Evolutionary conservation across 2,888 invertebrate species (phyloP).

Genomic region (Drosophila antonietae): DNA sequence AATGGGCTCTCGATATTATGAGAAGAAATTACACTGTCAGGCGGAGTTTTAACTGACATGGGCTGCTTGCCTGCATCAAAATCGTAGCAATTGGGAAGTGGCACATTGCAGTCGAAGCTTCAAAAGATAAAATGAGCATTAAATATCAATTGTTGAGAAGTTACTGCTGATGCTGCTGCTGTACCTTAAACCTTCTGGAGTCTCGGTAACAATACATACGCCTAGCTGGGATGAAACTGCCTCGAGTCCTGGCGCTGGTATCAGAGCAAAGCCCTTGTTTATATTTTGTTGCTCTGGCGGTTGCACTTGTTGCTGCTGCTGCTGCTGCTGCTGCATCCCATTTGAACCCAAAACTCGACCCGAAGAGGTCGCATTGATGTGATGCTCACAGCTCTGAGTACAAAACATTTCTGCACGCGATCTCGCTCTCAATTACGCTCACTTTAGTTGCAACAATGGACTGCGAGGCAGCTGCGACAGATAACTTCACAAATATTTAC

Average conservation of each 20-base stretch:
- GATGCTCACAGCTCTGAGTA: constrained; percentile 56
- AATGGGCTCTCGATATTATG: background rate
- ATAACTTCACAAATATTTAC: background rate
- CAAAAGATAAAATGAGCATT: background rate
- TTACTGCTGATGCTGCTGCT: background rate
- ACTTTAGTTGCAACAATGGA: constrained; percentile 4
- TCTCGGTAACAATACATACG: constrained; percentile 61
- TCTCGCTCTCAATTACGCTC: constrained; percentile 5
- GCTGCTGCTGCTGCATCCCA: background rate
- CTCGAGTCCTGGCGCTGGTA: constrained; percentile 20
- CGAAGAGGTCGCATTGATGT: constrained; percentile 36
- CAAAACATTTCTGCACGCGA: constrained; percentile 54
- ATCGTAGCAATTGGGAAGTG: constrained; percentile 52
- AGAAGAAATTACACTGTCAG: constrained; percentile 3
- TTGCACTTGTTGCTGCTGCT: background rate
- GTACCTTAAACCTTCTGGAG: constrained; percentile 60
- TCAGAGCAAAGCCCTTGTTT: constrained; percentile 20
- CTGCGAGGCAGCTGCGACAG: constrained; percentile 14
- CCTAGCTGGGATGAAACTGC: constrained; percentile 39
- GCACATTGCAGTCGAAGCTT: constrained; percentile 62
- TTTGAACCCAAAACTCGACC: constrained; percentile 24
- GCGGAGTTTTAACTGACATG: background rate
- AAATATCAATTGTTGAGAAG: background rate
- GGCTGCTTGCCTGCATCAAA: constrained; percentile 33
- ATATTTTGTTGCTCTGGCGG: background rate